Evolutionary conservation across 1,140 invertebrate genomes (phyloP).

Genomic region (Drosophila chauvacae): DNA sequence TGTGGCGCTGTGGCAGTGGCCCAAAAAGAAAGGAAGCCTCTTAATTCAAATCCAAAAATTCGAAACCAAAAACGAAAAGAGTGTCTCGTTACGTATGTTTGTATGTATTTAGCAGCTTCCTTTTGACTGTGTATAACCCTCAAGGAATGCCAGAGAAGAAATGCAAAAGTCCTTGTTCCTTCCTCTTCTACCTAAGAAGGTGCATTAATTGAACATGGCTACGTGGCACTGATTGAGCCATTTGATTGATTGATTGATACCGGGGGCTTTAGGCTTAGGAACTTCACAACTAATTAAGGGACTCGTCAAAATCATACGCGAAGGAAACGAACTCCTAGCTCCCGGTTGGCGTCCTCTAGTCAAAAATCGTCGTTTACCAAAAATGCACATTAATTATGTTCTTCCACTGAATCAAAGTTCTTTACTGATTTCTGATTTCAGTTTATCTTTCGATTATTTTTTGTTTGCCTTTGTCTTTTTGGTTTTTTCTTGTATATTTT

Average conservation of each 20-base stretch:
- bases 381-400: conserved; percentile 48
- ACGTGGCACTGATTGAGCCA: conserved; percentile 30
- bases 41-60: conserved; percentile 38
- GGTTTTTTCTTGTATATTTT: conserved; percentile 64
- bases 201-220: conserved; percentile 33
- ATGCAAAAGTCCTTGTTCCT: conserved; percentile 57
- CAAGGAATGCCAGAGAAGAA: conserved; percentile 33
- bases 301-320: conserved; percentile 42
- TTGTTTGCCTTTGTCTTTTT: conserved; percentile 29
- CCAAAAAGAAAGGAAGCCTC: conserved; percentile 38
- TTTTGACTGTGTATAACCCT: conserved; percentile 2
- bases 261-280: conserved; percentile 47
- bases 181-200: not conserved
- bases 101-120: conserved; percentile 22
- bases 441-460: conserved; percentile 2
- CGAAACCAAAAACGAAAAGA: conserved; percentile 16
- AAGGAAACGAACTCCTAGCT: conserved; percentile 26
- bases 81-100: conserved; percentile 40
- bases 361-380: conserved; percentile 28
- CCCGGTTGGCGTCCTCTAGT: conserved; percentile 4
- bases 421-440: conserved; percentile 24
- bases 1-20: conserved; percentile 52
- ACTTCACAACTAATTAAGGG: conserved; percentile 67
- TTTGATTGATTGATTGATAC: conserved; percentile 45
- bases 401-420: conserved; percentile 14